Evolutionary conservation across 2,888 invertebrate species (phyloP), one percentile per base, ranked within the genome.

Genomic region (Hedychridium roseum): DNA sequence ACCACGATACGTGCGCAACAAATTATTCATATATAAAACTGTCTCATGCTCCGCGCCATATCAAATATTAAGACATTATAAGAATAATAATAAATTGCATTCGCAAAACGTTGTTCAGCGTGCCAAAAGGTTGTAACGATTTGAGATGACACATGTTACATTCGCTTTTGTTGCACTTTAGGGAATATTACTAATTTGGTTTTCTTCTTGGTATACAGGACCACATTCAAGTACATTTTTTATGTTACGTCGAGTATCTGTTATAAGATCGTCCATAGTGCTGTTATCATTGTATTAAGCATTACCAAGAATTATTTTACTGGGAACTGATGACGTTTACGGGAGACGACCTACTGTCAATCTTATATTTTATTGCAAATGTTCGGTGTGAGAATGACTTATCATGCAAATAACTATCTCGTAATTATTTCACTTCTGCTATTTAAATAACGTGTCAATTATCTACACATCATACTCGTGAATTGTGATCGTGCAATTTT

Each of bases 401-500:
- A 38, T 34, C 28, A 7, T 2, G 14, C 2, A 43, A 55, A 41
- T 49, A 46, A 40, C 60, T 57, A 48, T 37, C 34, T 46, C n/a
- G 42, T 60, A 20, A 23, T 7, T 20, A 42, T 23, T 16, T 43
- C 30, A 28, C 15, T 44, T 42, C 44, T 54, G 21, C 46, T 54
- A 57, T 49, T 45, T 55, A 41, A 39, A 21, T 38, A 52, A 46
- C 58, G 54, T 64, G 74, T 74, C 74, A 74, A 74, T 74, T 74
- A 70, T 58, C 57, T 54, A 59, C 57, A 54, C 63, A 64, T 64
- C 61, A 62, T 66, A 64, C 51, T 67, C 64, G 50, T 67, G 50
- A 71, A 60, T 68, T 70, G 68, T 68, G 66, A 68, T 67, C 51
- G 69, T 72, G 71, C 65, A 71, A 70, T 73, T 63, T 69, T 67